Base-by-base conservation (phyloP, 2,888 invertebrate genomes). In the Molanna angustata region DNA sequence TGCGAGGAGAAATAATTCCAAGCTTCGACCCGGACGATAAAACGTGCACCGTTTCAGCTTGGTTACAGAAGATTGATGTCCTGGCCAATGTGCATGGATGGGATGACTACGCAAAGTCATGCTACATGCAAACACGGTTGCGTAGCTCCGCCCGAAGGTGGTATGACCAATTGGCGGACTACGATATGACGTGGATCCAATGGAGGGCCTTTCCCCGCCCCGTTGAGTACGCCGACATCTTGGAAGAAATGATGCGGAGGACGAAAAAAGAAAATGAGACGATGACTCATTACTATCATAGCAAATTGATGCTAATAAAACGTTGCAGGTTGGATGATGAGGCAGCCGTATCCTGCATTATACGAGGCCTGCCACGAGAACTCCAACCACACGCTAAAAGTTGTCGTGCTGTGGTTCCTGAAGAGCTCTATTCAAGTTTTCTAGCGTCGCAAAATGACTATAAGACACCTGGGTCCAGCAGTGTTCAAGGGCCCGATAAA, bases 251-350 rank as follows among this genome's bases (percentile, higher is more conserved):
- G 61, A 50, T 65, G 6, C 42, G 49, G 2, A 54, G 64, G 31
- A 60, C 17, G 9, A 66, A 66, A 45, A 20, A 4, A 9, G 58
- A 61, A 3, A 41, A 37, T 4, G 65, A 62, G 48, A 60, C 61
- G 3, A 66, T 66, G 64, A 64, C 64, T 1, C 63, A 62, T 35
- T 67, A 66, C 40, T 66, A 51, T 62, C 65, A 42, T 48, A 62
- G 4, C 42, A 65, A 16, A 62, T 58, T 54, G n/a, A n/a, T n/a
- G n/a, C n/a, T n/a, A n/a, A n/a, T n/a, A n/a, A n/a, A n/a, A n/a
- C n/a, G n/a, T n/a, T n/a, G n/a, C n/a, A n/a, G n/a, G n/a, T n/a
- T n/a, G n/a, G n/a, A n/a, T n/a, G n/a, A n/a, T n/a, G n/a, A n/a
- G n/a, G n/a, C n/a, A n/a, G n/a, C n/a, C n/a, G n/a, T n/a, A n/a